phyloP scores from a whole-genome alignment of 2,888 invertebrate species.

The Acleris laterana region DNA sequence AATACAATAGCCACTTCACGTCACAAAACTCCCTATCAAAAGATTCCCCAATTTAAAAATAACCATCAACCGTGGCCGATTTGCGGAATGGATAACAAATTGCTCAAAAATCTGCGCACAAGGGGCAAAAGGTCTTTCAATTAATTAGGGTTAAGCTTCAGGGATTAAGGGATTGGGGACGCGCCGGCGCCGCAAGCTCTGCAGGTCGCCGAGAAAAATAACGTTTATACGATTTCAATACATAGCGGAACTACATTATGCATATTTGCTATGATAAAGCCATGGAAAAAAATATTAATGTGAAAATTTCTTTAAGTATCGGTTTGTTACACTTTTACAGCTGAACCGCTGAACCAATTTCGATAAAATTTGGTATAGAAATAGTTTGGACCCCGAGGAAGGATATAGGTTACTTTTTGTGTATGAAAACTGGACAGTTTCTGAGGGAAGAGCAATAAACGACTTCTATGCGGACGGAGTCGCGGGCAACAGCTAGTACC shows the following conservation, averaged over 20 bases:
- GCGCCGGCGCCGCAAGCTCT: conserved; percentile 7
- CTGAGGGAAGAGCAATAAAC: too few relatives aligned
- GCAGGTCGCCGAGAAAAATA: not conserved
- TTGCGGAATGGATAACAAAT: not conserved
- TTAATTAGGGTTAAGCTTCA: conserved; percentile 45
- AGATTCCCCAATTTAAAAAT: too few relatives aligned
- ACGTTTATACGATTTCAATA: not conserved
- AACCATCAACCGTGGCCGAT: not conserved
- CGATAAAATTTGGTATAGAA: too few relatives aligned
- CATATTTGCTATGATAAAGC: not conserved
- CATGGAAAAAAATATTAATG: not conserved
- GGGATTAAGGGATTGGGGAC: conserved; percentile 15
- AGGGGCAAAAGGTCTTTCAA: conserved; percentile 39
- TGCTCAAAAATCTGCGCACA: conserved; percentile 2
- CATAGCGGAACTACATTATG: not conserved
- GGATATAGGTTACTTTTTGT: too few relatives aligned
- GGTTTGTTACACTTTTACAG: too few relatives aligned
- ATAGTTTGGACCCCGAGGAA: too few relatives aligned
- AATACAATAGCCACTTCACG: too few relatives aligned
- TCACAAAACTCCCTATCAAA: too few relatives aligned
- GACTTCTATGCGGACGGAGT: too few relatives aligned
- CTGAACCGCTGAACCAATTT: too few relatives aligned
- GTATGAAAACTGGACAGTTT: too few relatives aligned
- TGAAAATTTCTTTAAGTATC: not conserved
- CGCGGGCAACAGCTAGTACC: too few relatives aligned